Evolutionary conservation across 2,797 vertebrate genomes (phyloP).

Genomic region (Mastacembelus armatus): DNA sequence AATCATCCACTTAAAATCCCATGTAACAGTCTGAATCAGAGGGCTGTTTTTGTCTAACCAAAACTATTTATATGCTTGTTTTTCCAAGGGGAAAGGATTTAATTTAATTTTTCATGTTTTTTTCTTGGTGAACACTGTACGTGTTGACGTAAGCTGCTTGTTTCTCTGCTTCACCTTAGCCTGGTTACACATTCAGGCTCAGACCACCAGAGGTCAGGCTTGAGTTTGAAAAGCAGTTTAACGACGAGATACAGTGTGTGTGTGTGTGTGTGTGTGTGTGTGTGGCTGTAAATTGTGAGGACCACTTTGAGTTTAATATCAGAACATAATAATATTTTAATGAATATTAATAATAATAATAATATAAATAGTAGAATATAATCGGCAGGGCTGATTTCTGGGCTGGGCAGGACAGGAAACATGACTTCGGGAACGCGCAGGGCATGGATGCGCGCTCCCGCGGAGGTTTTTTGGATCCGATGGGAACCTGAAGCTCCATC

Average conservation of each 20-base stretch:
- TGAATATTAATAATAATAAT: neutral
- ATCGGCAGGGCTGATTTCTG: slow-evolving; percentile 54
- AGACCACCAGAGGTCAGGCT: neutral
- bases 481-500: neutral
- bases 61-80: no score
- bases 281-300: no score
- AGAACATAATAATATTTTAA: neutral
- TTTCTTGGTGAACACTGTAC: no score
- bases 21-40: no score
- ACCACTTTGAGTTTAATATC: no score
- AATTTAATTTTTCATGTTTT: no score
- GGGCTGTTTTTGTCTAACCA: no score
- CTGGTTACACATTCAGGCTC: neutral
- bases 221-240: neutral
- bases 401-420: slow-evolving; percentile 69
- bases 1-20: no score
- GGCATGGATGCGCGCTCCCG: slow-evolving; percentile 54
- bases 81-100: no score
- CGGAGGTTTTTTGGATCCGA: slow-evolving; percentile 61
- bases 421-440: slow-evolving; percentile 55
- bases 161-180: no score
- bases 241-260: neutral
- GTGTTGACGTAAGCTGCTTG: no score
- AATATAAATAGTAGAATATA: slow-evolving; percentile 27
- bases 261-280: neutral